Conservation (phyloP, 2,113 vertebrate genomes). For the Ornithorhynchus anatinus region DNA sequence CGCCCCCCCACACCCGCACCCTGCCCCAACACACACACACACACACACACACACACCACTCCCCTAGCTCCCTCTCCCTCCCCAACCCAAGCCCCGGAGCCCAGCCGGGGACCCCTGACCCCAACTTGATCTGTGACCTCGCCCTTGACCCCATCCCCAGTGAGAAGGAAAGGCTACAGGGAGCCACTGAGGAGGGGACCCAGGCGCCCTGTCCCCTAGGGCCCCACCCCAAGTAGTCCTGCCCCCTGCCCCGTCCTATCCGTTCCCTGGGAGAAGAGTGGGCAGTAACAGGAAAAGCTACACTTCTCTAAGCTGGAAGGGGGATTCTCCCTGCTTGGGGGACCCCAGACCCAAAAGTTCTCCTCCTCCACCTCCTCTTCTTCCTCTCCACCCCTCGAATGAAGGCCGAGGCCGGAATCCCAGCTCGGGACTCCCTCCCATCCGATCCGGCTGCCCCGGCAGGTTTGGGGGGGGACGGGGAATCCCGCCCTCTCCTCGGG, state of each 20-base stretch:
- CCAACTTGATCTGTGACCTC: slow-evolving; percentile 19
- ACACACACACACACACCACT: no score
- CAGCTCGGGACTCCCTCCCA: no score
- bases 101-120: neutral
- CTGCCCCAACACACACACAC: slow-evolving; percentile 15
- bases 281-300: no score
- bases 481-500: no score
- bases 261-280: no score
- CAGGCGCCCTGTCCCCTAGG: neutral
- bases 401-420: no score
- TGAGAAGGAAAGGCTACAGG: neutral
- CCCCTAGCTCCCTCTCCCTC: neutral
- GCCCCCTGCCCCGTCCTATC: no score
- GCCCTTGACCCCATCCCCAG: slow-evolving; percentile 22
- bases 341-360: neutral
- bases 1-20: slow-evolving; percentile 48
- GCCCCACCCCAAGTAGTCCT: no score
- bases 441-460: no score
- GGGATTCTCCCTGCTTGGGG: neutral
- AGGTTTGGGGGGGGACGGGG: no score
- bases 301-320: no score
- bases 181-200: neutral
- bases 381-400: neutral
- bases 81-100: neutral
- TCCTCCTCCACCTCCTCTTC: neutral